phyloP scores from a whole-genome alignment of 2,888 invertebrate genomes.

The Elysia crispata region DNA sequence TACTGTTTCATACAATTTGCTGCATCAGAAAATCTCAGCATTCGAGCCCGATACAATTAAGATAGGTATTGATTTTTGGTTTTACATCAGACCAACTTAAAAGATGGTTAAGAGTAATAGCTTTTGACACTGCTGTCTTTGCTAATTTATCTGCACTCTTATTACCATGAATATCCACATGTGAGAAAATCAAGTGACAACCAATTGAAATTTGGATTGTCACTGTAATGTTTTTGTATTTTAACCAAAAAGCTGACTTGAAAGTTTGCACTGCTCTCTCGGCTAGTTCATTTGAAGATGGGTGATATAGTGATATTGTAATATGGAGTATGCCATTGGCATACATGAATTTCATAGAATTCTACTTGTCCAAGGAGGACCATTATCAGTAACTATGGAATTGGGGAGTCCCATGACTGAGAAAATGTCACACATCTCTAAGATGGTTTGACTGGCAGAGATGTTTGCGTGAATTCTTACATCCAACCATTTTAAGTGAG shows the following conservation, averaged over 20 bases:
- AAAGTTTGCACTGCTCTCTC: conserved; percentile 53
- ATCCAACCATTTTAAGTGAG: not conserved
- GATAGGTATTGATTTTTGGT: too few species aligned
- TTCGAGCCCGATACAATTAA: too few species aligned
- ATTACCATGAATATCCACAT: too few species aligned
- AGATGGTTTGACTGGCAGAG: not conserved
- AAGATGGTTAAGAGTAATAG: too few species aligned
- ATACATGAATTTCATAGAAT: conserved; percentile 51
- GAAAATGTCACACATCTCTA: not conserved
- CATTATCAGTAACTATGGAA: conserved; percentile 54
- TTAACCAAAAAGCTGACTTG: conserved; percentile 48
- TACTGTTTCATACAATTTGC: too few species aligned
- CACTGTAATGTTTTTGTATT: too few species aligned
- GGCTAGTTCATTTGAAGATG: conserved; percentile 50
- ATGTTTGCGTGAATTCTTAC: not conserved
- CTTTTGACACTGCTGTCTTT: too few species aligned
- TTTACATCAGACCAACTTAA: too few species aligned
- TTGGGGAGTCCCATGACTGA: conserved; percentile 13
- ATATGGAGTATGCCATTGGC: conserved; percentile 52
- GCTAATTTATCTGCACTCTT: too few species aligned
- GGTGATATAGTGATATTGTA: conserved; percentile 55
- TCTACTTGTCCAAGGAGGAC: conserved; percentile 47
- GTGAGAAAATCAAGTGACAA: too few species aligned
- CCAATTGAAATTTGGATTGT: too few species aligned
- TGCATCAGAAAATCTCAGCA: too few species aligned